A percentile compares a stretch with the other conserved stretches of the same genome.
These are phyloP conservation scores for Noctua comes DNA, from an alignment of 2,888 invertebrate species.

Conservation along the genomic window DNA sequence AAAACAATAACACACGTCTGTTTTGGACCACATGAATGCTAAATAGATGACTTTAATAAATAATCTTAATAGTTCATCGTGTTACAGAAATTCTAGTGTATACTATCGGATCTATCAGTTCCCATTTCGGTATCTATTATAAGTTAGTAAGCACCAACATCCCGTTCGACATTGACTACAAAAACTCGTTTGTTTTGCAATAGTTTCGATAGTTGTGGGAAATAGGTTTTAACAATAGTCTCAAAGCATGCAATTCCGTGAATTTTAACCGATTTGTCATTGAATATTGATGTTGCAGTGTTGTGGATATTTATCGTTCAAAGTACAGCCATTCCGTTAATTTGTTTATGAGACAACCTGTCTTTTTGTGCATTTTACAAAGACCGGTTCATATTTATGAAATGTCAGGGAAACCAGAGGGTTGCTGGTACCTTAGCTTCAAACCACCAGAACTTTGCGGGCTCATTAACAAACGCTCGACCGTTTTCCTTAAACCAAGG, in stretches of 20 bases:
- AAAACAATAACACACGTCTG: slow-evolving; percentile 83
- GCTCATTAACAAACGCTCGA: slow-evolving; percentile 13
- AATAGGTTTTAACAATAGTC: slow-evolving; percentile 62
- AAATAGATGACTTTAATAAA: slow-evolving; percentile 67
- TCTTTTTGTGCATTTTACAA: not conserved
- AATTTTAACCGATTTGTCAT: slow-evolving; percentile 50
- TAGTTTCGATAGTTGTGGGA: slow-evolving; percentile 69
- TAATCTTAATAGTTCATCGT: slow-evolving; percentile 67
- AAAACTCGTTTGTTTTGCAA: slow-evolving; percentile 68
- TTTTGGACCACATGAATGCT: slow-evolving; percentile 72
- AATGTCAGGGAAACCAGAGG: not conserved
- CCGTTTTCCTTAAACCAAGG: slow-evolving; percentile 18
- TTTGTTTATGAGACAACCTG: slow-evolving; percentile 14
- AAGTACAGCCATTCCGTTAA: slow-evolving; percentile 34
- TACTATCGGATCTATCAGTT: slow-evolving; percentile 55
- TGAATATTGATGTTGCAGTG: slow-evolving; percentile 54
- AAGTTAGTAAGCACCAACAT: slow-evolving; percentile 60
- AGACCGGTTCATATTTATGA: not conserved
- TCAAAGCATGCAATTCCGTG: slow-evolving; percentile 56
- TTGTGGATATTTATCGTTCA: slow-evolving; percentile 45
- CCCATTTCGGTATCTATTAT: slow-evolving; percentile 56
- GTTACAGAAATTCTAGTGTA: slow-evolving; percentile 57
- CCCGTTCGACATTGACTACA: slow-evolving; percentile 61
- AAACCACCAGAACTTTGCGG: slow-evolving; percentile 26
- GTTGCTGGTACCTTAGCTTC: slow-evolving; percentile 4